Percentiles rank a stretch among this genome's conserved stretches.
Conservation (phyloP, 2,797 vertebrate species). For the Artibeus jamaicensis region DNA sequence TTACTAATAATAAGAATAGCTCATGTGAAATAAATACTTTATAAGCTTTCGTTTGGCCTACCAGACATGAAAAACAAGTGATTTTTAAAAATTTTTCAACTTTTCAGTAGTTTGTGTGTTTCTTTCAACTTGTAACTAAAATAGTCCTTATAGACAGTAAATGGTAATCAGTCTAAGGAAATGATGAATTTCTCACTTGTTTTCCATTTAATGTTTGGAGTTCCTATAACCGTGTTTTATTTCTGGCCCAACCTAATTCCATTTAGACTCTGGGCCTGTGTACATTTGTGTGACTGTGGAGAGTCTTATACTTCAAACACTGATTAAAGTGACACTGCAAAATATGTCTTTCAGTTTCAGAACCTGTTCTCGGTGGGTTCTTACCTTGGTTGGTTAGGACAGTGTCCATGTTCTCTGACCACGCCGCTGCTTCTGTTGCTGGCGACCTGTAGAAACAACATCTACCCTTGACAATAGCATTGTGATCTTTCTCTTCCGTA, state of each 20-base stretch:
- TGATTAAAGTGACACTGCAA: background rate
- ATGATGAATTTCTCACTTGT: background rate
- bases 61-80: background rate
- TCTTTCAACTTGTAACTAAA: background rate
- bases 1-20: background rate
- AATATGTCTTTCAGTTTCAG: background rate
- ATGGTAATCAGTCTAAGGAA: background rate
- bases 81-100: background rate
- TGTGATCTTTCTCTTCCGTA: conserved; percentile 84
- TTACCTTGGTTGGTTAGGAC: conserved; percentile 93
- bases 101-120: background rate
- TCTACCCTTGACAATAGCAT: conserved; percentile 96
- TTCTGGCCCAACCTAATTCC: background rate
- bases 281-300: background rate
- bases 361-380: background rate
- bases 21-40: background rate
- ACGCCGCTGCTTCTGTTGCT: conserved; percentile 85
- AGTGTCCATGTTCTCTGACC: conserved; percentile 93
- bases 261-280: background rate
- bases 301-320: background rate
- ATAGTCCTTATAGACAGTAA: background rate
- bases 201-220: background rate
- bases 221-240: background rate
- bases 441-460: conserved; percentile 95
- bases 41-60: background rate